Evolutionary conservation across 2,113 vertebrate species (phyloP), one percentile per base, ranked within the genome.

Genomic region (Micronycteris hirsuta): DNA sequence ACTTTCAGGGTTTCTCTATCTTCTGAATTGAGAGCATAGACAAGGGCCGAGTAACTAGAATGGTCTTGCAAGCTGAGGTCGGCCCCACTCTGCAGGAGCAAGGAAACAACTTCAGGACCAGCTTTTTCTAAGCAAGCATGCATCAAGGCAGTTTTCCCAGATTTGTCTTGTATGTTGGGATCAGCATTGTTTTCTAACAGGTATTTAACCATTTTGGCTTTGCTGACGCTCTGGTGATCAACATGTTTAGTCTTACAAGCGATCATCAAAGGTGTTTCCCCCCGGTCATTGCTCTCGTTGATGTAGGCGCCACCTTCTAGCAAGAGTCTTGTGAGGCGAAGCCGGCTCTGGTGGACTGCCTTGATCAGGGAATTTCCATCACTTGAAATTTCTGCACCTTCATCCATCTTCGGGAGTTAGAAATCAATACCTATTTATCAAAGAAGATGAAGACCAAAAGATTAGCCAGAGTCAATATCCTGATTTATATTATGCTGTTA

Each of bases 111-210:
- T 43, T 99, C 99, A 2, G 98, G 95, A 4, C 99, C 99, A 0
- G 99, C 98, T 86, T 98, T 98, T 78, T 99, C 99, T 41, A 99
- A 56, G 93, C 99, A 99, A 1, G 99, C 99, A 0, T 99, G 99
- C 99, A 99, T 99, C 97, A 99, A 76, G 7, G 99, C 99, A 0
- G 99, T 99, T 97, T 99, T 99, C 14, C 99, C 99, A 0, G 97
- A 98, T 96, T 99, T 99, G 98, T 99, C 99, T 96, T 99, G 99
- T 84, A 99, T 99, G 97, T 99, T 99, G 0, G 99, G 99, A 93
- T 99, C 99, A 0, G 99, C 99, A 41, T 98, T 99, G 89, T 99
- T 99, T 97, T 99, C 99, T 87, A 99, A 97, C 31, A 99, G 99
- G 97, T 99, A 99, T 96, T 99, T 99, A 31, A 99, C 99, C 98